phyloP scores from a whole-genome alignment of 2,888 invertebrate genomes.

The Pyrochroa serraticornis region DNA sequence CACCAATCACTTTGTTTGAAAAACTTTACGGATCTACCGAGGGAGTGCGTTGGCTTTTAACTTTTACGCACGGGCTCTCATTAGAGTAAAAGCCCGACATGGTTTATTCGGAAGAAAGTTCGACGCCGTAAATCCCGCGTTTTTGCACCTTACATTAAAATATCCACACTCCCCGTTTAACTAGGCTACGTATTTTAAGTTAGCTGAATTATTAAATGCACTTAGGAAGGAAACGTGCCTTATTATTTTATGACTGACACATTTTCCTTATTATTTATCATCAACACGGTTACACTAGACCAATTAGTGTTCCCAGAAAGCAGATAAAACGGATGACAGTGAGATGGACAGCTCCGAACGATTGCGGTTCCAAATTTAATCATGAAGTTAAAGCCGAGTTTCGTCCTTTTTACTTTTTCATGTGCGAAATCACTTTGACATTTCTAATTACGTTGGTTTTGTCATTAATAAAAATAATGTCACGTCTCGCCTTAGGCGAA shows the following conservation, averaged over 20 bases:
- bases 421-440: no score
- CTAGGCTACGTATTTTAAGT: constrained; percentile 2
- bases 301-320: no score
- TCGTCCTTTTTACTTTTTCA: no score
- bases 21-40: constrained; percentile 10
- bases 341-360: no score
- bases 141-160: constrained; percentile 1
- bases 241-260: constrained; percentile 3
- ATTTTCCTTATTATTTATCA: no score
- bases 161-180: background rate
- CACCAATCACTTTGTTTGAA: constrained; percentile 11
- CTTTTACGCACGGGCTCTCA: constrained; percentile 1
- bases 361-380: no score
- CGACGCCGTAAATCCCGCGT: constrained; percentile 2
- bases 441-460: no score
- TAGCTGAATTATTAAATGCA: constrained; percentile 14
- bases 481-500: no score
- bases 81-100: constrained; percentile 8
- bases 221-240: constrained; percentile 11
- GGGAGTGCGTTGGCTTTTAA: constrained; percentile 14
- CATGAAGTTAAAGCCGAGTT: no score
- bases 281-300: no score
- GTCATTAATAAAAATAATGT: no score
- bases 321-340: no score
- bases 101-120: constrained; percentile 2